Evolutionary conservation across 2,888 invertebrate species (phyloP).

Genomic region (Ormyrus labotus): DNA sequence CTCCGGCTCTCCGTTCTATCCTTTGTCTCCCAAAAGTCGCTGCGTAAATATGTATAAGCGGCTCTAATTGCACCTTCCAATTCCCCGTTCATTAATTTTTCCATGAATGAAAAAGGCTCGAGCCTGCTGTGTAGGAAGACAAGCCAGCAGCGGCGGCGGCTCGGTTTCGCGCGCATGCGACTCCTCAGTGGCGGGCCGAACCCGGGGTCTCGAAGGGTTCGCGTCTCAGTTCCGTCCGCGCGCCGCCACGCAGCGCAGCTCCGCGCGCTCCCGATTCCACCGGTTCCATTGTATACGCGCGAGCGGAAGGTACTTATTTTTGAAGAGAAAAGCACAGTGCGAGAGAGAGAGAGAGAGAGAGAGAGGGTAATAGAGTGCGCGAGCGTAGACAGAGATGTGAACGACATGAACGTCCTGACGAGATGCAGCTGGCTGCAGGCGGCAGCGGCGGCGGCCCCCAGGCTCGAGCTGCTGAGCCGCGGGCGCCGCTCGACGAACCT

Average conservation of each 20-base stretch:
- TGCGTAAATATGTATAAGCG: not conserved
- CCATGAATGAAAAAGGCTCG: not conserved
- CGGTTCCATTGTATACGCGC: not conserved
- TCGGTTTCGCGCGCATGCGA: constrained; percentile 38
- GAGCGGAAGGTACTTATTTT: too few relatives aligned
- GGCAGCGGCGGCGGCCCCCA: too few relatives aligned
- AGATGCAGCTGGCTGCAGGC: constrained; percentile 12
- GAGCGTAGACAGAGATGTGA: not conserved
- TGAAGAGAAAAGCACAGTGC: too few relatives aligned
- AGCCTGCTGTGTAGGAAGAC: not conserved
- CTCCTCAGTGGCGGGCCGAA: constrained; percentile 1
- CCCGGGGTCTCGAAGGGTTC: constrained; percentile 22
- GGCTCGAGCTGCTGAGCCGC: constrained; percentile 2
- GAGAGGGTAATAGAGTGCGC: not conserved
- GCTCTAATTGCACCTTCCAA: not conserved
- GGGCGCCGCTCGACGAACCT: constrained; percentile 13
- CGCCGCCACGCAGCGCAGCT: not conserved
- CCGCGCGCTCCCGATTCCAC: not conserved
- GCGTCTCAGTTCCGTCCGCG: constrained; percentile 41
- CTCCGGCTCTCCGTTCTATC: too few relatives aligned
- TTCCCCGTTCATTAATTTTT: not conserved
- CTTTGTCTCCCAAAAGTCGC: too few relatives aligned
- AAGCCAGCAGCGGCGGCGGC: too few relatives aligned
- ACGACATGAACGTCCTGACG: constrained; percentile 37
- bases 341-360: too few relatives aligned